phyloP scores from a whole-genome alignment of 1,140 invertebrate species.

The Caenorhabditis briggsae region DNA sequence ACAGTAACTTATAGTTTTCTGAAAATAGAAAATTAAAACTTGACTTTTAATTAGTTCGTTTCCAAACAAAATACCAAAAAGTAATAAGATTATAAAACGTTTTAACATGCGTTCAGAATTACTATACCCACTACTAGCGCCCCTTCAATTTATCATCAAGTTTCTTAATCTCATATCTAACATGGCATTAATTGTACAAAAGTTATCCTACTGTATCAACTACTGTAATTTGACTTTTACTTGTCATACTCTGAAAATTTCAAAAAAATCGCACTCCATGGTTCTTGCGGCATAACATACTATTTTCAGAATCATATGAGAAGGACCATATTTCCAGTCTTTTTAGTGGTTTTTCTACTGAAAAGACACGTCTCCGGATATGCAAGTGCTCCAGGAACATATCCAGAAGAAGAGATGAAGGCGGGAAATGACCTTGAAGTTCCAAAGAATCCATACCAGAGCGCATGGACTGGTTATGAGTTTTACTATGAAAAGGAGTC shows the following conservation, averaged over 20 bases:
- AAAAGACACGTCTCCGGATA: background rate
- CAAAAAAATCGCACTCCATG: background rate
- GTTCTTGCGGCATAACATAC: background rate
- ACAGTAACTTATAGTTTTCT: too few species aligned
- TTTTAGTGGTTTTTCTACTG: background rate
- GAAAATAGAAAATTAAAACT: too few species aligned
- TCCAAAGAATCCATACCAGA: conserved; percentile 38
- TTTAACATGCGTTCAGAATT: too few species aligned
- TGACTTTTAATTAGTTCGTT: too few species aligned
- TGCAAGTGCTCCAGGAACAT: conserved; percentile 21
- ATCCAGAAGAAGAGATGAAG: conserved; percentile 26
- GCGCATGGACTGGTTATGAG: conserved; percentile 18
- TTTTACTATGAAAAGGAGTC: conserved; percentile 39
- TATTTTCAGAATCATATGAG: background rate
- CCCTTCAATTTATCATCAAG: too few species aligned
- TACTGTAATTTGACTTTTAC: too few species aligned
- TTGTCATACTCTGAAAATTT: background rate
- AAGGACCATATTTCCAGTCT: background rate
- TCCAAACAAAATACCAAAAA: too few species aligned
- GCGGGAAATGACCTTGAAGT: conserved; percentile 1
- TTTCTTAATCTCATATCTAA: too few species aligned
- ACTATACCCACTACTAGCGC: too few species aligned
- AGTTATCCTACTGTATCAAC: too few species aligned
- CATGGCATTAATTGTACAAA: too few species aligned
- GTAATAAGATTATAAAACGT: too few species aligned